Evolutionary conservation across 2,888 invertebrate species (phyloP).

Genomic region (Catocala nupta): DNA sequence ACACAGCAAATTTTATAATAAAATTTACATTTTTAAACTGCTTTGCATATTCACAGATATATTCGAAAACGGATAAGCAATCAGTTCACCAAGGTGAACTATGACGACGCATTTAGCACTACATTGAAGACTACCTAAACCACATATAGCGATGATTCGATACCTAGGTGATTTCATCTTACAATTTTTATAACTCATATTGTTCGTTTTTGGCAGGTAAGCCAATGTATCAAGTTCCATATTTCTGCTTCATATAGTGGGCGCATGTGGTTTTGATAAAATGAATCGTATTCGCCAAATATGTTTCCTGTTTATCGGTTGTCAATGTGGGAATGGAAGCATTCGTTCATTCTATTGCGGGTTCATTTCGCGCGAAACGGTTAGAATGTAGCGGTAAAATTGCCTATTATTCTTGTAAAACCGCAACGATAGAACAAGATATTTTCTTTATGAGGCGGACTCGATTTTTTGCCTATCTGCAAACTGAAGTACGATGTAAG

Average conservation of each 20-base stretch:
- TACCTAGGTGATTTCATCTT: conserved; percentile 2
- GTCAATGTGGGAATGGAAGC: neutral
- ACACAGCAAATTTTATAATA: no score
- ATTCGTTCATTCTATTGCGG: neutral
- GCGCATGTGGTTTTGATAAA: neutral
- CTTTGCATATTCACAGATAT: conserved; percentile 1
- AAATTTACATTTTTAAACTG: neutral
- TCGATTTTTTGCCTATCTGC: no score
- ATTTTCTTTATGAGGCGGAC: no score
- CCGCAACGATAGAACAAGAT: no score
- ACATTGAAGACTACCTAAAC: conserved; percentile 1
- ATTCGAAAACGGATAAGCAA: neutral
- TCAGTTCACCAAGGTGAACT: conserved; percentile 1
- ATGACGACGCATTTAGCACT: conserved; percentile 14
- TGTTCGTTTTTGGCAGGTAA: no score
- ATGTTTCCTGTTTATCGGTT: conserved; percentile 6
- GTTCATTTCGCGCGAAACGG: neutral
- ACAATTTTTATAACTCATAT: neutral
- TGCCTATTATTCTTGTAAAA: neutral
- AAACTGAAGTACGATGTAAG: neutral
- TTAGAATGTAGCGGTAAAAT: neutral
- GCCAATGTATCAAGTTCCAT: no score
- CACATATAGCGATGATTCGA: conserved; percentile 17
- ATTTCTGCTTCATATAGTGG: no score
- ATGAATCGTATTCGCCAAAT: neutral